Conservation (phyloP, 2,888 invertebrate species). For the Andrena fulva region DNA sequence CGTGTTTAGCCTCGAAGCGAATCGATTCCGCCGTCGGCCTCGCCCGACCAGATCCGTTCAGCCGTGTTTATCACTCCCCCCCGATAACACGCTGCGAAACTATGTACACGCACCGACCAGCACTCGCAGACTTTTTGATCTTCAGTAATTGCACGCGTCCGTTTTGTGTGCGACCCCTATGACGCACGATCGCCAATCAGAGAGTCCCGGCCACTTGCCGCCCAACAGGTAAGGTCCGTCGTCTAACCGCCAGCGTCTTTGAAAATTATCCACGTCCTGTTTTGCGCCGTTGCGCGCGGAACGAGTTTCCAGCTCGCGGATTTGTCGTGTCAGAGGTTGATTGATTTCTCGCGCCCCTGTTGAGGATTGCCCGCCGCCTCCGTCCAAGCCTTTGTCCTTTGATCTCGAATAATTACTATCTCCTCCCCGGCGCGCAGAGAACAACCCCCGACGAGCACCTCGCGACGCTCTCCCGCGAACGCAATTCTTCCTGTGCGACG, state of each 20-base stretch:
- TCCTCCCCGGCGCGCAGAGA: not conserved
- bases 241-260: not conserved
- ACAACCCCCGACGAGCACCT: not conserved
- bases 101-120: conserved; percentile 50
- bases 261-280: conserved; percentile 6
- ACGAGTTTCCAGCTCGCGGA: conserved; percentile 8
- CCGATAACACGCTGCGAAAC: not conserved
- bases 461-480: too few species aligned
- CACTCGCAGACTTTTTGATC: conserved; percentile 27
- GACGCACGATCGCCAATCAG: conserved; percentile 11
- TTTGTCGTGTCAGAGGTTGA: conserved; percentile 19
- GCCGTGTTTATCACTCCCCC: not conserved
- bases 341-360: conserved; percentile 22
- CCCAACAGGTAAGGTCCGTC: not conserved
- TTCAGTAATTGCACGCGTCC: conserved; percentile 60
- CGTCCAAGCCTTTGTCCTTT: conserved; percentile 15
- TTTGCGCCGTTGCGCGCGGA: not conserved
- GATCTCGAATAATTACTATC: conserved; percentile 23
- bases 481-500: not conserved
- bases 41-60: not conserved
- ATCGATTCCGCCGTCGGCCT: conserved; percentile 6
- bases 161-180: conserved; percentile 21
- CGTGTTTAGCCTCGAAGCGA: conserved; percentile 34
- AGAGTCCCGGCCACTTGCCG: conserved; percentile 22
- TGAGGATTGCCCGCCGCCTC: not conserved